Conservation (phyloP, 1,140 invertebrate genomes). For the Hycleus cichorii region DNA sequence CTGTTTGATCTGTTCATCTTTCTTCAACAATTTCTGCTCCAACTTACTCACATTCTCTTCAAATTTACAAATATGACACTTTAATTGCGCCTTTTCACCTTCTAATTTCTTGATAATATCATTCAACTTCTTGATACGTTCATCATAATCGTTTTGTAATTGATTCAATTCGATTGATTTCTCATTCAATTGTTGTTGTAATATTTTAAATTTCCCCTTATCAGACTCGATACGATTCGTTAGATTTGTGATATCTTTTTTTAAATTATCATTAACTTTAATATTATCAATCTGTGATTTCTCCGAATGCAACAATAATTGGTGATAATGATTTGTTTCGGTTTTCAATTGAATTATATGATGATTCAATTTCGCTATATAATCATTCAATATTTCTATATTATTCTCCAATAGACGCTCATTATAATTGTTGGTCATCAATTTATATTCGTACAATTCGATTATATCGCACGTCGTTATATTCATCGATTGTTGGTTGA, state of each 20-base stretch:
- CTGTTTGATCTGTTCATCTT: slow-evolving; percentile 28
- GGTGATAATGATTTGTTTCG: slow-evolving; percentile 45
- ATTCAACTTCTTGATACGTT: background rate
- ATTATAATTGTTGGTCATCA: slow-evolving; percentile 46
- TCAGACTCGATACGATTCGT: slow-evolving; percentile 19
- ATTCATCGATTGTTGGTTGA: background rate
- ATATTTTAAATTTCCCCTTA: slow-evolving; percentile 21
- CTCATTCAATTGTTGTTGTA: slow-evolving; percentile 14
- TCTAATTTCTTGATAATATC: slow-evolving; percentile 13
- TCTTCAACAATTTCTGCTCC: slow-evolving; percentile 27
- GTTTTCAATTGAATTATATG: slow-evolving; percentile 42
- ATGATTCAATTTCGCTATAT: slow-evolving; percentile 46
- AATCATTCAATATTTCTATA: slow-evolving; percentile 47
- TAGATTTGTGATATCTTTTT: background rate
- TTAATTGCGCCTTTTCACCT: slow-evolving; percentile 21
- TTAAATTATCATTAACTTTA: no score
- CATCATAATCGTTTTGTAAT: background rate
- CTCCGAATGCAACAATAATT: slow-evolving; percentile 46
- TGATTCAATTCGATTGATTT: slow-evolving; percentile 24
- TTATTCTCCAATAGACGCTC: slow-evolving; percentile 46
- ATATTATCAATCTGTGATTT: slow-evolving; percentile 41
- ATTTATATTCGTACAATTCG: slow-evolving; percentile 64
- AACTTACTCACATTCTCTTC: slow-evolving; percentile 24
- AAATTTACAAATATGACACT: slow-evolving; percentile 22
- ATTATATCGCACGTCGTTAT: slow-evolving; percentile 59